phyloP scores from a whole-genome alignment of 1,140 invertebrate species.

The Aplysia californica region DNA sequence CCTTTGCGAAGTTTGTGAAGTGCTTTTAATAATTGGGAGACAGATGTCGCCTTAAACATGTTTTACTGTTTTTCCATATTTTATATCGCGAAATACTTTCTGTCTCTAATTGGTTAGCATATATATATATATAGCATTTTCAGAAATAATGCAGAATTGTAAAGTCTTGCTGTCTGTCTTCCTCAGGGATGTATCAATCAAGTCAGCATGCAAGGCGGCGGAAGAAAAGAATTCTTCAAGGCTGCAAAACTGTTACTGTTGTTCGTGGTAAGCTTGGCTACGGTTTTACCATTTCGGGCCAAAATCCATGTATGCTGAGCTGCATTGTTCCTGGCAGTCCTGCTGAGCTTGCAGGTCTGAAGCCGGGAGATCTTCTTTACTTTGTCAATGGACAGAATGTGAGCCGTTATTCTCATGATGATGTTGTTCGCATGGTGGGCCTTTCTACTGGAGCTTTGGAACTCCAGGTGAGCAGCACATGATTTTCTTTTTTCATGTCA shows the following conservation, averaged over 20 bases:
- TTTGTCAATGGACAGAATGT: slow-evolving; percentile 92
- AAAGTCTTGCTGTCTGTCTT: no score
- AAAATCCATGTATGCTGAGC: slow-evolving; percentile 89
- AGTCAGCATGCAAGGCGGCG: slow-evolving; percentile 71
- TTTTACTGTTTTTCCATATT: no score
- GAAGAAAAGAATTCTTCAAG: slow-evolving; percentile 83
- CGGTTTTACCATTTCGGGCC: slow-evolving; percentile 94
- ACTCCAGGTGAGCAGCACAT: slow-evolving; percentile 73
- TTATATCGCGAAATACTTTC: no score
- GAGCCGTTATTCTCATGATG: slow-evolving; percentile 89
- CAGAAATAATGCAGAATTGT: no score
- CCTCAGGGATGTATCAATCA: no score
- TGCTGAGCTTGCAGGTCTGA: slow-evolving; percentile 85
- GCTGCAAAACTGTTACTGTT: slow-evolving; percentile 87
- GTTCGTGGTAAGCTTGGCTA: slow-evolving; percentile 86
- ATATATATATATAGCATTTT: no score
- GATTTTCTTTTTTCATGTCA: neutral
- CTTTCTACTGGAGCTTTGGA: slow-evolving; percentile 82
- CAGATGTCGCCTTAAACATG: no score
- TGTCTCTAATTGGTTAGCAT: no score
- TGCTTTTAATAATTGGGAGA: no score
- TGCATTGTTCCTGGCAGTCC: slow-evolving; percentile 88
- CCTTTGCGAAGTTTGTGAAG: no score
- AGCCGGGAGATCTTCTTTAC: slow-evolving; percentile 90
- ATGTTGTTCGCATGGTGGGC: slow-evolving; percentile 90